Evolutionary conservation across 2,113 vertebrate genomes (phyloP).

Genomic region (Fulica atra): DNA sequence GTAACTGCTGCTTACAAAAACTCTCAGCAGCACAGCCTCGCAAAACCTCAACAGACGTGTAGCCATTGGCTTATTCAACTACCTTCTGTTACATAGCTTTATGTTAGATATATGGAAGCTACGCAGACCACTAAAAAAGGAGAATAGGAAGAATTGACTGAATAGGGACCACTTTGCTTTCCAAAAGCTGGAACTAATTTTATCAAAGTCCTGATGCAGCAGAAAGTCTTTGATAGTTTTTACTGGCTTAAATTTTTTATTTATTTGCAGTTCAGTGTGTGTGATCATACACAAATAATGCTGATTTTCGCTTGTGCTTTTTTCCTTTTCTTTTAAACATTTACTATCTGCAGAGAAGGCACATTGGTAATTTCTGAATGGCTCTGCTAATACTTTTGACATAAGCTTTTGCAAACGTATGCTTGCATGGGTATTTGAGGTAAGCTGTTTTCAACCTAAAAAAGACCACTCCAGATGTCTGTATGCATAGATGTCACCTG

Average conservation of each 20-base stretch:
- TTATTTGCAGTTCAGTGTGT: background rate
- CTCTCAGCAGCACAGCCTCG: too few species aligned
- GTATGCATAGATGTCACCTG: background rate
- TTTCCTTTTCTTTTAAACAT: background rate
- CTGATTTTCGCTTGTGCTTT: background rate
- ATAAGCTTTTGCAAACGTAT: background rate
- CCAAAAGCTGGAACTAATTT: background rate
- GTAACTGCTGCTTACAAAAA: too few species aligned
- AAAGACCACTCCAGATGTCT: background rate
- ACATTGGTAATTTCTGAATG: background rate
- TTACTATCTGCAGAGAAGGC: background rate
- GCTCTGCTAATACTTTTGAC: background rate
- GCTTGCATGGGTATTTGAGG: background rate
- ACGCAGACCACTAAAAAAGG: background rate
- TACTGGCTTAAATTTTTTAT: background rate
- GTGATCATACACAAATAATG: background rate
- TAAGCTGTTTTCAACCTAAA: background rate
- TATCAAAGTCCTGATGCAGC: background rate
- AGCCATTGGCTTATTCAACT: background rate
- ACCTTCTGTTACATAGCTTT: background rate
- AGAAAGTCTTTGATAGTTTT: background rate
- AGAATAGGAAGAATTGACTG: background rate
- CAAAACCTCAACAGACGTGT: too few species aligned
- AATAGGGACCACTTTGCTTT: background rate
- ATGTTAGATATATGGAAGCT: background rate